These are phyloP conservation scores for Eudyptes chrysolophus DNA, from an alignment of 2,113 vertebrate genomes.

Conservation along the genomic window DNA sequence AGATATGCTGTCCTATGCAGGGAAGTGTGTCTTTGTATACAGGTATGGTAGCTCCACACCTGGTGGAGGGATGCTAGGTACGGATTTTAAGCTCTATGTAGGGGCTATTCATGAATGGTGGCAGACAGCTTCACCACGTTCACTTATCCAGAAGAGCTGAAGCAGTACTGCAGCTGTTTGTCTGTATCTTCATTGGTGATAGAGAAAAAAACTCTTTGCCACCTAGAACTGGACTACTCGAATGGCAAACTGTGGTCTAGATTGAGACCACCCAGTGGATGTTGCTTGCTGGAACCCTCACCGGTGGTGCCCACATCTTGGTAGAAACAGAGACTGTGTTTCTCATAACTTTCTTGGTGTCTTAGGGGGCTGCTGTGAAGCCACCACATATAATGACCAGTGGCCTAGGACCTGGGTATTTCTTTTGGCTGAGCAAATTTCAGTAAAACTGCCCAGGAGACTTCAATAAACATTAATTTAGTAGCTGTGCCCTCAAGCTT, in stretches of 20 bases:
- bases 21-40: background rate
- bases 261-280: background rate
- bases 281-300: background rate
- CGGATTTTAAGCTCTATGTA: background rate
- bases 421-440: background rate
- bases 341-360: background rate
- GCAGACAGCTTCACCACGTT: background rate
- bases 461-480: background rate
- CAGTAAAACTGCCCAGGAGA: background rate
- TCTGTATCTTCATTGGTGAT: background rate
- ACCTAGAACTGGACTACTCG: background rate
- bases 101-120: background rate
- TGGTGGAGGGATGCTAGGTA: background rate
- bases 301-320: rapidly evolving
- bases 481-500: background rate
- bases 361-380: background rate
- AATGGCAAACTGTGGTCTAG: background rate
- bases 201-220: background rate
- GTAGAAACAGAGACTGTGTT: background rate
- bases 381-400: background rate
- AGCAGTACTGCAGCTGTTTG: background rate
- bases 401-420: background rate
- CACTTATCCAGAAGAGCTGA: background rate
- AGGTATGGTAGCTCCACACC: background rate
- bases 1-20: background rate